Conservation (phyloP, 2,888 invertebrate genomes). For the Ichneumon xanthorius region DNA sequence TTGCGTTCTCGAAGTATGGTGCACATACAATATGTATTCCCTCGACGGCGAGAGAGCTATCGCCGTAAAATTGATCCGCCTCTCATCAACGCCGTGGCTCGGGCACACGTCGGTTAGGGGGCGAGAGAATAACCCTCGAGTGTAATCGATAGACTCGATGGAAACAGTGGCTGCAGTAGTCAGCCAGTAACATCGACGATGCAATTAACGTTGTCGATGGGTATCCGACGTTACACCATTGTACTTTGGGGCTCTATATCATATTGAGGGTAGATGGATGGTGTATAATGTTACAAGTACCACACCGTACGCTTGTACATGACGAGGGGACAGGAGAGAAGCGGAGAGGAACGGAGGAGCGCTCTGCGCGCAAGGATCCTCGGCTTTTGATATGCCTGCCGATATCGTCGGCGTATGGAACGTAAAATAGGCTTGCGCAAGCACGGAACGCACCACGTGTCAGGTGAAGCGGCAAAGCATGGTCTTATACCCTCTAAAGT, state of each 20-base stretch:
- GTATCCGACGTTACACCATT: slow-evolving; percentile 21
- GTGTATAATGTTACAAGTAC: slow-evolving; percentile 40
- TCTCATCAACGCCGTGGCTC: neutral
- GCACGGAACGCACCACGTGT: slow-evolving; percentile 45
- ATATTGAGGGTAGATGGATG: slow-evolving; percentile 37
- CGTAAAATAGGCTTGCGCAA: slow-evolving; percentile 44
- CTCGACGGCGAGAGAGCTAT: neutral
- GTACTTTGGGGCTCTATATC: slow-evolving; percentile 28
- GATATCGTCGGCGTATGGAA: slow-evolving; percentile 46
- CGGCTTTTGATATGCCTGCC: slow-evolving; percentile 51
- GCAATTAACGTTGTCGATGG: slow-evolving; percentile 41
- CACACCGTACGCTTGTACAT: slow-evolving; percentile 18
- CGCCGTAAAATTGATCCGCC: neutral
- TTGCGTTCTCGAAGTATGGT: neutral
- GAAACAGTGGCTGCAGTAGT: slow-evolving; percentile 11
- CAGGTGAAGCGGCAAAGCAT: slow-evolving; percentile 37
- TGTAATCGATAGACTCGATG: slow-evolving; percentile 29
- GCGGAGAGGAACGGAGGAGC: neutral
- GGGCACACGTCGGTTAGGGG: neutral
- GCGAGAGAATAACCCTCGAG: neutral
- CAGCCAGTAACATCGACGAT: slow-evolving; percentile 12
- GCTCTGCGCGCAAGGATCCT: slow-evolving; percentile 36
- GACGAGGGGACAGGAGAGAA: slow-evolving; percentile 6
- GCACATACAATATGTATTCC: neutral
- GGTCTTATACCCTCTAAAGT: slow-evolving; percentile 24